A percentile compares a stretch with the other conserved stretches of the same genome.
These are phyloP conservation scores for Synanthedon vespiformis DNA, from an alignment of 2,888 invertebrate genomes.

Conservation along the genomic window DNA sequence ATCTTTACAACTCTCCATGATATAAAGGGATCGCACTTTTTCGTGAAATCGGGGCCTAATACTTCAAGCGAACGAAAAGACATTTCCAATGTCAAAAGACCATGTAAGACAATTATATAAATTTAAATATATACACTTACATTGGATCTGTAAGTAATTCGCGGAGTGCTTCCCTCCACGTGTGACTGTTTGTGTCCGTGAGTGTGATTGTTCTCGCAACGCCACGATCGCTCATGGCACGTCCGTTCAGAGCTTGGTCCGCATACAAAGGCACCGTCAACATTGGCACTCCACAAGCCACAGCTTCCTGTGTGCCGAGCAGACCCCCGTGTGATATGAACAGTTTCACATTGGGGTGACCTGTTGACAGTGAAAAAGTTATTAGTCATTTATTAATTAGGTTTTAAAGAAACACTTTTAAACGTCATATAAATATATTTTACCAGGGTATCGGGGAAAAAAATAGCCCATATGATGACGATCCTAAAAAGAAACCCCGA, in stretches of 20 bases:
- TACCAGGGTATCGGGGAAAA: no score
- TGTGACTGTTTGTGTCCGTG: constrained; percentile 29
- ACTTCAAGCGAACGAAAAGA: no score
- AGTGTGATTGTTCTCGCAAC: constrained; percentile 50
- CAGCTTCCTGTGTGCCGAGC: constrained; percentile 71
- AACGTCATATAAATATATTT: no score
- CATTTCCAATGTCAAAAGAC: no score
- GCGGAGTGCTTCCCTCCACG: constrained; percentile 42
- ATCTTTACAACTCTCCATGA: no score
- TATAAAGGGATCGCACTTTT: no score
- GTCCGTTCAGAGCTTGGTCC: constrained; percentile 66
- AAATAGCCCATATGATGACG: no score
- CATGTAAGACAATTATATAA: no score
- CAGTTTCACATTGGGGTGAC: constrained; percentile 66
- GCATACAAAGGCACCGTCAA: constrained; percentile 66
- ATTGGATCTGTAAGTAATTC: constrained; percentile 48
- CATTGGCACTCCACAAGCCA: constrained; percentile 67
- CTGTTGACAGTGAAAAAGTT: constrained; percentile 17
- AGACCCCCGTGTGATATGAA: constrained; percentile 75
- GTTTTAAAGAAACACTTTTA: no score
- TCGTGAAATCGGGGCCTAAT: no score
- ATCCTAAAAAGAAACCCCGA: no score
- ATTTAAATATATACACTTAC: constrained; percentile 29
- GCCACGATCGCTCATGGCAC: constrained; percentile 60
- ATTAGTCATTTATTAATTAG: no score